phyloP scores from a whole-genome alignment of 2,888 invertebrate species.

The Caenorhabditis uteleia region DNA sequence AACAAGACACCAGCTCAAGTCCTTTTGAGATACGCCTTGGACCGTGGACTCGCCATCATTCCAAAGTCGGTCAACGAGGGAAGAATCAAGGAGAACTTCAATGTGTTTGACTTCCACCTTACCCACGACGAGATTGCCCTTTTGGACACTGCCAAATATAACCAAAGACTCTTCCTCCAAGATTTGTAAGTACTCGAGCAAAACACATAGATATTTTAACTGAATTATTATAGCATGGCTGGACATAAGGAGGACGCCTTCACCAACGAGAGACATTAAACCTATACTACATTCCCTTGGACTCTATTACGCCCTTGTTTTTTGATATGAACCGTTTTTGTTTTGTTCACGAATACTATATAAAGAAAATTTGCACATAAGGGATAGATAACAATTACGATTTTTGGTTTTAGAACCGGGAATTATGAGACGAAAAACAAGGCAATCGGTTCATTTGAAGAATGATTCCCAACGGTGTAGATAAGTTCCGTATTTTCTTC shows the following conservation, averaged over 20 bases:
- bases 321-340: too few species aligned
- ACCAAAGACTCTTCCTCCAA: slow-evolving; percentile 42
- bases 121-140: slow-evolving; percentile 33
- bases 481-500: too few species aligned
- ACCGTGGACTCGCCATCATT: slow-evolving; percentile 42
- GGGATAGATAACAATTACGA: too few species aligned
- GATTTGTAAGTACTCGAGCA: slow-evolving; percentile 35
- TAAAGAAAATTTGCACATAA: too few species aligned
- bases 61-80: slow-evolving; percentile 35
- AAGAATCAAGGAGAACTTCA: slow-evolving; percentile 40
- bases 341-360: too few species aligned
- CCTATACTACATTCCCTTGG: too few species aligned
- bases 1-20: slow-evolving; percentile 56
- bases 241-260: slow-evolving; percentile 51
- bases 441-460: too few species aligned
- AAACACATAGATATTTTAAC: not conserved
- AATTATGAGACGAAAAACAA: too few species aligned
- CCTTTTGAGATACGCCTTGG: slow-evolving; percentile 36
- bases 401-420: too few species aligned
- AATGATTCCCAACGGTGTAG: too few species aligned
- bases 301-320: too few species aligned
- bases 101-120: slow-evolving; percentile 35
- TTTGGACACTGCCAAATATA: slow-evolving; percentile 27
- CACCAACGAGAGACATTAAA: slow-evolving; percentile 28
- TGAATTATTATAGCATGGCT: slow-evolving; percentile 43